A percentile compares a stretch with the other conserved stretches of the same genome.
Evolutionary conservation across 2,113 vertebrate species (phyloP).

Genomic region (Microcebus griseorufus): DNA sequence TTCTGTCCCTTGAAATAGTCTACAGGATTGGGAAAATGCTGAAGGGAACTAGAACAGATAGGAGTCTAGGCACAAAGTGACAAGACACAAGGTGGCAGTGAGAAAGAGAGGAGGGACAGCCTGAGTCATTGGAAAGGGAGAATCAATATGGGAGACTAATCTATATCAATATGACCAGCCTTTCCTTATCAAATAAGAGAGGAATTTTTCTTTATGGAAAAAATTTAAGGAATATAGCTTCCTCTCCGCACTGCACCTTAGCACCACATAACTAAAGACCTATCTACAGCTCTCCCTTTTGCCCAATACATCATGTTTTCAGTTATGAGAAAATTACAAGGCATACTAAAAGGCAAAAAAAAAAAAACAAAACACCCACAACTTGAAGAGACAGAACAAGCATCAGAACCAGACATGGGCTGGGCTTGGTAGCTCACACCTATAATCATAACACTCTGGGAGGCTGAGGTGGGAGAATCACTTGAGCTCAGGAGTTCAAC

Average conservation of each 20-base stretch:
- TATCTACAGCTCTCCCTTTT: not conserved
- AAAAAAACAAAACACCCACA: not conserved
- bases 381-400: not conserved
- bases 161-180: not conserved
- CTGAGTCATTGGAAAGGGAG: not conserved
- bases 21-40: not conserved
- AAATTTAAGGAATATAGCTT: not conserved
- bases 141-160: not conserved
- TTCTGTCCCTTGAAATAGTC: slow-evolving; percentile 17
- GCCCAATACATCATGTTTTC: not conserved
- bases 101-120: not conserved
- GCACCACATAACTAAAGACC: not conserved
- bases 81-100: not conserved
- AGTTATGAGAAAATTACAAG: not conserved
- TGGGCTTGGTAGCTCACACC: too few relatives aligned
- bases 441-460: too few relatives aligned
- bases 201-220: not conserved
- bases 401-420: not conserved
- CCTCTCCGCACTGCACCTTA: not conserved
- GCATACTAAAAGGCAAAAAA: not conserved
- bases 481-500: too few relatives aligned
- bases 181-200: not conserved
- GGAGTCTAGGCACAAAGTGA: not conserved
- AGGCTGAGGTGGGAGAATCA: too few relatives aligned
- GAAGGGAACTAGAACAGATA: not conserved